These are phyloP conservation scores for Campylomormyrus tamandua DNA, from an alignment of 2,113 vertebrate genomes.

Conservation along the genomic window DNA sequence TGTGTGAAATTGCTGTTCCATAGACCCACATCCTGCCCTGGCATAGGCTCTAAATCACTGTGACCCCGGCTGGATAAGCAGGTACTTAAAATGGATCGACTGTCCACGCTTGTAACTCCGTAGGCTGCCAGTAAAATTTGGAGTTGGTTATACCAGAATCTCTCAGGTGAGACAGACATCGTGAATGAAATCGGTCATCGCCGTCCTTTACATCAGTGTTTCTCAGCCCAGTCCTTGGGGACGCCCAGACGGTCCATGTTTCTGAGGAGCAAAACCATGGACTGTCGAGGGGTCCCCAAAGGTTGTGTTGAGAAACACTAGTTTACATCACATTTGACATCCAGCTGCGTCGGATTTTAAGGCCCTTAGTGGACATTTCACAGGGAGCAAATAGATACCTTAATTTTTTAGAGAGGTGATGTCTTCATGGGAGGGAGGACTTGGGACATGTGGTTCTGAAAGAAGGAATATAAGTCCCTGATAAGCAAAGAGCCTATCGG, in stretches of 20 bases:
- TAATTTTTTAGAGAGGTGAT: not conserved
- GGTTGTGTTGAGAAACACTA: not conserved
- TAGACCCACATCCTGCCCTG: not conserved
- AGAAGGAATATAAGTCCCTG: not conserved
- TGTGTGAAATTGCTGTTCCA: constrained; percentile 3
- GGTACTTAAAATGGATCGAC: not conserved
- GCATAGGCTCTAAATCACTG: not conserved
- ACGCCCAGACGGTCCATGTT: not conserved
- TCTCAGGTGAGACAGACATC: not conserved
- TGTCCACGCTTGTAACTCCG: not conserved
- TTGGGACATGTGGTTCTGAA: not conserved
- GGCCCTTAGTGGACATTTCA: not conserved
- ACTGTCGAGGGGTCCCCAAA: not conserved
- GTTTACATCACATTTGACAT: not conserved
- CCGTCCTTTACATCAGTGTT: not conserved
- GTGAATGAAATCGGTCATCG: not conserved
- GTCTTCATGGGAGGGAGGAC: not conserved
- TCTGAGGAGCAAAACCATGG: not conserved
- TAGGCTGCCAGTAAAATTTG: not conserved
- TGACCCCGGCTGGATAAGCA: not conserved
- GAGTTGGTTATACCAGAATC: not conserved
- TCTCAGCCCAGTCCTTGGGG: not conserved
- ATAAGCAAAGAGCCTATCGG: not conserved
- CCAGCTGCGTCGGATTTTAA: not conserved
- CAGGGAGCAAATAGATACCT: not conserved